Evolutionary conservation across 2,797 vertebrate genomes (phyloP), one percentile per base, ranked within the genome.

Genomic region (Corythornis leucogaster): DNA sequence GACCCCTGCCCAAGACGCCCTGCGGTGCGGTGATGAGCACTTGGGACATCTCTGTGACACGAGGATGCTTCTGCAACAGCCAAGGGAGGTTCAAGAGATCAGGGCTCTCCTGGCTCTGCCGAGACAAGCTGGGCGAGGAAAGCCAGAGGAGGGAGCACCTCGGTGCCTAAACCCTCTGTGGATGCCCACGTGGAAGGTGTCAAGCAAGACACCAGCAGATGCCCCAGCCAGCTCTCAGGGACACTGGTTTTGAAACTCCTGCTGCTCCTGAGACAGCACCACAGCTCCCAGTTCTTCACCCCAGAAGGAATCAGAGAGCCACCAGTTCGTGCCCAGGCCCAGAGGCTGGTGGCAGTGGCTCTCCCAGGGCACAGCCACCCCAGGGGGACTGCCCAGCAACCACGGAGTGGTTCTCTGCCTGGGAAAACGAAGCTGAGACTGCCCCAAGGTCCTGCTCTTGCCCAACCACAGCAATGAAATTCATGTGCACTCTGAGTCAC

Each of bases 401-500:
- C 4, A 0, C 0, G 16, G 26, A 35, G 14, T 7, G 35, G 26
- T 16, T 21, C 62, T 43, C 38, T n/a, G 28, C 28, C 63, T 19
- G 58, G 55, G 42, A 80, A 73, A 73, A 30, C 0, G 0, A 63
- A 74, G 33, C 68, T 8, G 31, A 45, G 86, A 40, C 45, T 33
- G 38, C 61, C 67, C 61, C 26, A 51, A 40, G 0, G 1, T 26
- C n/a, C 73, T 9, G 30, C 85, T 89, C 66, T 91, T 89, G 66
- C 94, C 87, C 83, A 89, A 48, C 0, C 10, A n/a, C 69, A 50
- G 69, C 62, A 73, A 89, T 17, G 89, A 86, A 79, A 91, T 0
- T 88, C 92, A 94, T 87, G 84, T 61, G 94, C 14, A 0, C 46
- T 28, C 46, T 88, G 94, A 40, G 74, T 96, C 92, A 94, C 55